phyloP scores from a whole-genome alignment of 92 coral and sea anemone species.

The Desmophyllum pertusum region DNA sequence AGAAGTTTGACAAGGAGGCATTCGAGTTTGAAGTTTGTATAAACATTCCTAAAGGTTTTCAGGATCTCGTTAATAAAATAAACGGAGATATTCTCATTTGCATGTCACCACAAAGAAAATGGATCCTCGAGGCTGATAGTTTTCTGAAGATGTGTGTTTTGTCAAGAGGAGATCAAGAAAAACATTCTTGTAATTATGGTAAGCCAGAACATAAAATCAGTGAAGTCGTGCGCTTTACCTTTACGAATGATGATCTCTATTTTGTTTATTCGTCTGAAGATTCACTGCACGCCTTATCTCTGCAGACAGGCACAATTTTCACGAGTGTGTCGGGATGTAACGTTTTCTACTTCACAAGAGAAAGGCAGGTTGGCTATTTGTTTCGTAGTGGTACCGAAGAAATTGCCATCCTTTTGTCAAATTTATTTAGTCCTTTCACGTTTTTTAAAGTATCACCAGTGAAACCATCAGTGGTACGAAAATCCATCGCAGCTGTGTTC shows the following conservation, averaged over 20 bases:
- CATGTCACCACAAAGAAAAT: not conserved
- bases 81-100: no score
- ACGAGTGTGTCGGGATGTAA: conserved; percentile 6
- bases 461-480: not conserved
- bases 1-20: no score
- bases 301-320: not conserved
- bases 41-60: no score
- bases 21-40: no score
- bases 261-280: not conserved
- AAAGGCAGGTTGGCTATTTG: conserved; percentile 20
- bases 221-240: not conserved
- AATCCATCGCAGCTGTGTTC: not conserved
- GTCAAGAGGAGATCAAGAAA: not conserved
- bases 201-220: not conserved
- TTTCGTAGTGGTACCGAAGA: not conserved
- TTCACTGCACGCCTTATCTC: conserved; percentile 7
- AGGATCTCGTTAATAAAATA: no score
- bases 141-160: not conserved
- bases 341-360: not conserved
- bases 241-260: conserved; percentile 1
- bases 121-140: not conserved
- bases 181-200: not conserved
- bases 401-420: not conserved
- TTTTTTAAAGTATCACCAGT: not conserved
- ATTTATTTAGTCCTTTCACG: not conserved